phyloP scores from a whole-genome alignment of 2,888 invertebrate species.

The Torymus tubicola region DNA sequence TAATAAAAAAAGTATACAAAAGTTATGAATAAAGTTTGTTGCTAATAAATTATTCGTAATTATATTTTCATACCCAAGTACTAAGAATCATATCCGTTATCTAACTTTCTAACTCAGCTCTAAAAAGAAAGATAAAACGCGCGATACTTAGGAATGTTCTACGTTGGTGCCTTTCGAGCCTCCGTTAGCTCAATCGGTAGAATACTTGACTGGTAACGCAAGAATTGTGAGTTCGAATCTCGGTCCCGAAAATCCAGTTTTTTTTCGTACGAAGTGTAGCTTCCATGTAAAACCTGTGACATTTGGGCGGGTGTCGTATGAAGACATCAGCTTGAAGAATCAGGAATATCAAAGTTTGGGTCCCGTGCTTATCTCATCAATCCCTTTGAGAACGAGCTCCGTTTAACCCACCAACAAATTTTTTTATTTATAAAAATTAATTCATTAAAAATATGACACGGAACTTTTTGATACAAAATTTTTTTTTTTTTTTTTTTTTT shows the following conservation, averaged over 20 bases:
- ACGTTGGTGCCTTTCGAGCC: not conserved
- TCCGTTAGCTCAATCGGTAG: slow-evolving; percentile 30
- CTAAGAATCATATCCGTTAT: no score
- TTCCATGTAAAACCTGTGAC: slow-evolving; percentile 58
- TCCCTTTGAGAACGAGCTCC: slow-evolving; percentile 61
- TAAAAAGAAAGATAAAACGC: no score
- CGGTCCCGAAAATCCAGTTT: slow-evolving; percentile 1
- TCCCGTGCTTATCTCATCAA: slow-evolving; percentile 64
- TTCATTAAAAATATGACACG: no score
- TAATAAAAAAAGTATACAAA: no score
- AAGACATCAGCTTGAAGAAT: slow-evolving; percentile 66
- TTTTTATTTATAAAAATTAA: slow-evolving; percentile 6
- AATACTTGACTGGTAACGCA: slow-evolving; percentile 1
- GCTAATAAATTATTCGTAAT: no score
- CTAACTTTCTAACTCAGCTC: no score
- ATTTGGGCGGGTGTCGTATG: slow-evolving; percentile 67
- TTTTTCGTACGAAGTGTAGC: not conserved
- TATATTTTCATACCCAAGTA: no score
- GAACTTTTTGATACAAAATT: not conserved
- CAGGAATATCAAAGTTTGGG: slow-evolving; percentile 68
- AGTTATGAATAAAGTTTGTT: no score
- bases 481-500: slow-evolving; percentile 25
- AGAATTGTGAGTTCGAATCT: slow-evolving; percentile 42
- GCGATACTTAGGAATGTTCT: no score
- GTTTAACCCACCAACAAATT: slow-evolving; percentile 65